A percentile compares a stretch with the other conserved stretches of the same genome.
Conservation (phyloP, 2,113 vertebrate species). For the Leptobrachium leishanense region DNA sequence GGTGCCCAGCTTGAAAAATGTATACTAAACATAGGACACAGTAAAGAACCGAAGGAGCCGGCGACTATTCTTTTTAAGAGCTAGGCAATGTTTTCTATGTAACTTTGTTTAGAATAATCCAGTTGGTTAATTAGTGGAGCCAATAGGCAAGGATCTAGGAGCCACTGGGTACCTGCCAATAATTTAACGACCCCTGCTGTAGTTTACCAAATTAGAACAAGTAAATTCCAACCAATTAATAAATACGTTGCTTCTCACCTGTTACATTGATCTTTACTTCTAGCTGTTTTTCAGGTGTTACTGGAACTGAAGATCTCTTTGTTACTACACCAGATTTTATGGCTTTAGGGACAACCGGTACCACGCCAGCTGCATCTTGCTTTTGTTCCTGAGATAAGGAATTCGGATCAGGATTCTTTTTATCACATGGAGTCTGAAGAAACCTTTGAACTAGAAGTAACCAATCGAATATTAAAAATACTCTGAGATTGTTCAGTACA, state of each 20-base stretch:
- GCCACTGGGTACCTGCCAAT: too few species aligned
- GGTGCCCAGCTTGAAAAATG: too few species aligned
- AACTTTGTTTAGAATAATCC: too few species aligned
- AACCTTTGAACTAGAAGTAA: slow-evolving; percentile 86
- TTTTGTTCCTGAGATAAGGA: slow-evolving; percentile 55
- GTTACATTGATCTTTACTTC: slow-evolving; percentile 96
- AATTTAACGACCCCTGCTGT: too few species aligned
- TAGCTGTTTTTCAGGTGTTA: slow-evolving; percentile 79
- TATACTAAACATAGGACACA: too few species aligned
- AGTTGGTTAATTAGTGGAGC: too few species aligned
- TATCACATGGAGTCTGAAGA: slow-evolving; percentile 73
- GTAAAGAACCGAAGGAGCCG: too few species aligned
- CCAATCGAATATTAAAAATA: slow-evolving; percentile 97
- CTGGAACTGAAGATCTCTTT: slow-evolving; percentile 84
- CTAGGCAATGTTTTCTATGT: too few species aligned
- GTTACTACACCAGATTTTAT: slow-evolving; percentile 94
- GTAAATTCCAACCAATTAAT: not conserved
- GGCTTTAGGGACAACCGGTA: slow-evolving; percentile 78
- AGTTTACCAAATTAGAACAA: too few species aligned
- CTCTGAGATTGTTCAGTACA: slow-evolving; percentile 92
- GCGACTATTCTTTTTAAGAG: too few species aligned
- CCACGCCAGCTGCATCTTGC: slow-evolving; percentile 57
- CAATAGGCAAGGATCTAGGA: too few species aligned
- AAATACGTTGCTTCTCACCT: slow-evolving; percentile 65
- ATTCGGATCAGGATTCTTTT: slow-evolving; percentile 56